Evolutionary conservation across 2,113 vertebrate species (phyloP), one percentile per base, ranked within the genome.

Genomic region (Anas platyrhynchos): DNA sequence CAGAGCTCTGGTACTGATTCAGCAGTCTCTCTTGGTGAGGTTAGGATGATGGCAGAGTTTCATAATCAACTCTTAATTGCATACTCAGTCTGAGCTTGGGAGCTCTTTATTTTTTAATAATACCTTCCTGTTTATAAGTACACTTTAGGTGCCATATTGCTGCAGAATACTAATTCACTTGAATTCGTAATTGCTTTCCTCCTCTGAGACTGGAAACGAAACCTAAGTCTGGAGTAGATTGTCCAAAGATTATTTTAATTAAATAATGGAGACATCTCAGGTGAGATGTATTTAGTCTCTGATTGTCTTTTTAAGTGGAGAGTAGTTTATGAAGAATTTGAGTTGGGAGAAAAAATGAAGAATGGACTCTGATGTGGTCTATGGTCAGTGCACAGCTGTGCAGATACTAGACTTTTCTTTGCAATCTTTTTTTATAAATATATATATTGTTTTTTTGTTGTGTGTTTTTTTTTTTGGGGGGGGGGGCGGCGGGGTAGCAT

Each of bases 41-140:
- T 44, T 56, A 15, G 77, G n/a, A 32, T 41, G 56, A 27, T 48
- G 72, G 31, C 27, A 71, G n/a, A 65, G 44, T 44, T 66, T 79
- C 36, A 27, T 90, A 86, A 91, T 87, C 36, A 67, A 31, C 68
- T 63, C 7, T 52, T 50, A 86, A 88, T 84, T 74, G 36, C 77
- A 36, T 48, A 55, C 25, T 46, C 11, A 11, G 17, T 41, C 86
- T 36, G 69, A 43, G 59, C 75, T 61, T 38, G 17, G 78, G 34
- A 69, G 50, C 56, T 52, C 48, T 83, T 83, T 65, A 44, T 73
- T 89, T 92, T 87, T 95, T 80, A 92, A 84, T 96, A 95, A 91
- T 67, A 58, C 76, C 50, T 80, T 85, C 43, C 68, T 71, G 36
- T 69, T 86, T 73, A 41, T 32, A 86, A 88, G 95, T 85, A 75